Evolutionary conservation across 2,888 invertebrate genomes (phyloP), one percentile per base, ranked within the genome.

Genomic region (Callinectes sapidus): DNA sequence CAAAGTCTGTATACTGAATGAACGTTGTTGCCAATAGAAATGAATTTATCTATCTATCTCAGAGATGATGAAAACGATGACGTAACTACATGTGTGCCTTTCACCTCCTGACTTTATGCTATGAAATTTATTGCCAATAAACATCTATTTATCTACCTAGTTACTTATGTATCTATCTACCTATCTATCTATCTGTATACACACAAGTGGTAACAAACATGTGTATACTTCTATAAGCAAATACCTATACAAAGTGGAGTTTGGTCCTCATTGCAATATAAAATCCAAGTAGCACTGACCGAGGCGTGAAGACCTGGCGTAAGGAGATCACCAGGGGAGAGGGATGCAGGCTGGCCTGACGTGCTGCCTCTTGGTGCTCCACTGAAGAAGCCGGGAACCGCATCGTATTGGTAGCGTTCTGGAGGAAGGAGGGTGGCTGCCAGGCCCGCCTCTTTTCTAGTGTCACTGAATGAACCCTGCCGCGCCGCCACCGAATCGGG

Each of bases 391-490:
- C 32, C 5, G 89, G 89, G 35, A 66, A 61, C 23, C 2, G 55
- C 35, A 42, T 90, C 32, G 81, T 90, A 92, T 6, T 39, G 66
- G 81, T 93, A 93, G 71, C 77, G 93, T 5, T 92, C 81, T 18
- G 93, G 77, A n/a, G 93, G 92, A 35, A 93, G 92, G 18, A 93
- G 91, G 16, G 93, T 93, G 42, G 92, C 81, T 13, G 91, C 54
- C 35, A 8, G 23, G 32, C 66, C 66, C n/a, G 35, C 81, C 35
- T 32, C 35, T 35, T 81, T 35, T 10, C 35, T 35, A 35, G 35
- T 3, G 14, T 23, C 16, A 90, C 71, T 42, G 16, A 23, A 32
- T 1, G 61, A 61, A 16, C 23, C 61, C 61, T 23, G 13, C 81
- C 77, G 77, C 28, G 48, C 55, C 32, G 91, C 91, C 42, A 91